Evolutionary conservation across 2,113 vertebrate genomes (phyloP).

Genomic region (Syngnathus typhle): DNA sequence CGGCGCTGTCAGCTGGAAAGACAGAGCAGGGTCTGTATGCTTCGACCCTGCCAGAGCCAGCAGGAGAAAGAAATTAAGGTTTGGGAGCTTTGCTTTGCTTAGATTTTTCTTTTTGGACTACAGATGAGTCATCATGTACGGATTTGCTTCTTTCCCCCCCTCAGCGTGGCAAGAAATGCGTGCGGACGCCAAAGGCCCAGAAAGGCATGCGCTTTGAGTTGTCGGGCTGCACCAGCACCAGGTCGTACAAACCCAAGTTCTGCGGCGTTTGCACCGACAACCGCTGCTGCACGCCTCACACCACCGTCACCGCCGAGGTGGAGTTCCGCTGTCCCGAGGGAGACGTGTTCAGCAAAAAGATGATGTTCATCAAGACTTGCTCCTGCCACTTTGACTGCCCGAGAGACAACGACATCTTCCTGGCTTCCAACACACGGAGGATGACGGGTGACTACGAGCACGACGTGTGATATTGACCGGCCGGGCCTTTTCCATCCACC

Average conservation of each 20-base stretch:
- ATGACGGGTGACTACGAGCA: constrained; percentile 70
- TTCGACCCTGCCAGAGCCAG: constrained; percentile 63
- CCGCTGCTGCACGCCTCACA: constrained; percentile 69
- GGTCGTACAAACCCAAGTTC: constrained; percentile 69
- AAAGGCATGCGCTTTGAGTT: constrained; percentile 66
- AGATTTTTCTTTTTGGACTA: too few species aligned
- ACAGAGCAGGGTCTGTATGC: constrained; percentile 71
- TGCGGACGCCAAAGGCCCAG: constrained; percentile 56
- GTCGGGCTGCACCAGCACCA: constrained; percentile 69
- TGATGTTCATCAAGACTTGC: constrained; percentile 78
- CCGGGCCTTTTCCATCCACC: neutral
- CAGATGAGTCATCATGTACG: too few species aligned
- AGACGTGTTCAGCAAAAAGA: constrained; percentile 67
- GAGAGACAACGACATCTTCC: constrained; percentile 71
- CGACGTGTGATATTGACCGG: constrained; percentile 26
- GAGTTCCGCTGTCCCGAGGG: constrained; percentile 75
- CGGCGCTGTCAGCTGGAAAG: constrained; percentile 71
- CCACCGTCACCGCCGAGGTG: constrained; percentile 60
- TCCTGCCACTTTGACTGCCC: constrained; percentile 74
- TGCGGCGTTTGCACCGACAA: constrained; percentile 69
- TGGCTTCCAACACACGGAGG: constrained; percentile 55
- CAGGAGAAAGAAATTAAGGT: constrained; percentile 68
- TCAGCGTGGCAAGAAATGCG: constrained; percentile 72
- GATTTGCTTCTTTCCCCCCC: neutral
- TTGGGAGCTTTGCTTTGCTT: too few species aligned